phyloP scores from a whole-genome alignment of 2,797 vertebrate species.

The Pygocentrus nattereri region DNA sequence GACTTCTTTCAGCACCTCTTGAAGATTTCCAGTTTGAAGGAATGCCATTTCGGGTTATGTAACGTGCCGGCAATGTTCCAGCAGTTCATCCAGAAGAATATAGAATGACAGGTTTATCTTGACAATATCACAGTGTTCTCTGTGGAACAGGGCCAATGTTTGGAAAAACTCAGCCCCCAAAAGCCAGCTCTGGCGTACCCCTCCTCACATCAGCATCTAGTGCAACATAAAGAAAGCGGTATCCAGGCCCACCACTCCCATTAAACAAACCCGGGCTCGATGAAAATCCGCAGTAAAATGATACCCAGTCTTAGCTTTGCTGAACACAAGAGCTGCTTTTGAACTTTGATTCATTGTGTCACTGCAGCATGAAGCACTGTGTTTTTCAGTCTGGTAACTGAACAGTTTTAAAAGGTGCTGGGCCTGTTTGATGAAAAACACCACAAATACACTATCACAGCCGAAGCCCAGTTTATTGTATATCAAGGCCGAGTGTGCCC shows the following conservation, averaged over 20 bases:
- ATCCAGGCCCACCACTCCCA: slow-evolving; percentile 27
- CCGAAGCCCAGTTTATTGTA: slow-evolving; percentile 1
- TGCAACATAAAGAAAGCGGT: slow-evolving; percentile 16
- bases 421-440: neutral
- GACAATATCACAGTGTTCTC: slow-evolving; percentile 58
- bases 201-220: neutral
- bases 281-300: slow-evolving; percentile 30
- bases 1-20: slow-evolving; percentile 36
- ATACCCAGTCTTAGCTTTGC: neutral
- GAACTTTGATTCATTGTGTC: slow-evolving; percentile 2
- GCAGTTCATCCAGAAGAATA: slow-evolving; percentile 66
- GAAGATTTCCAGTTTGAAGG: slow-evolving; percentile 46
- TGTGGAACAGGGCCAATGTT: slow-evolving; percentile 45
- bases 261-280: slow-evolving; percentile 29
- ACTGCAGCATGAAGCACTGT: neutral
- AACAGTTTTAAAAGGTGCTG: neutral
- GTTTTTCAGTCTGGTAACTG: neutral
- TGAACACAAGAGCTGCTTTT: neutral
- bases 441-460: neutral
- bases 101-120: slow-evolving; percentile 68
- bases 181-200: neutral
- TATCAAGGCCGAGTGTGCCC: neutral
- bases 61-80: slow-evolving; percentile 64
- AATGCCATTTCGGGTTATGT: slow-evolving; percentile 65
- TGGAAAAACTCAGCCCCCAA: slow-evolving; percentile 41